Percentiles rank a stretch among this genome's conserved stretches.
Conservation (phyloP, 2,113 vertebrate genomes). For the Riparia riparia region DNA sequence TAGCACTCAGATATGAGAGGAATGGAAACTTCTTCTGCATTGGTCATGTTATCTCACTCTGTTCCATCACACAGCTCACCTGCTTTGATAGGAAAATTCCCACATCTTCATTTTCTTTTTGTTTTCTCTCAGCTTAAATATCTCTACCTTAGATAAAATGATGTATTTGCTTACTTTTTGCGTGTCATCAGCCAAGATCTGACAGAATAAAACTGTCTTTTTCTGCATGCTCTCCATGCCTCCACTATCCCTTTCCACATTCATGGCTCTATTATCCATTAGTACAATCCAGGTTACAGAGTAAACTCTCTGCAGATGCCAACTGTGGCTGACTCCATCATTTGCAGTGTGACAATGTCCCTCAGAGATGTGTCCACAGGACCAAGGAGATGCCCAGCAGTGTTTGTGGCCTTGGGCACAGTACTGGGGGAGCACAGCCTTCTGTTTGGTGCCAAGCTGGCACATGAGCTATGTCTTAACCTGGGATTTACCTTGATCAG, state of each 20-base stretch:
- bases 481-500: neutral
- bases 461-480: neutral
- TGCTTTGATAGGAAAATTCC: neutral
- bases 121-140: neutral
- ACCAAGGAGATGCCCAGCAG: neutral
- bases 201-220: neutral
- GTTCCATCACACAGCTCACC: neutral
- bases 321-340: neutral
- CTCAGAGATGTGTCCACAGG: neutral
- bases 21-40: neutral
- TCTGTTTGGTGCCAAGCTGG: neutral
- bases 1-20: neutral
- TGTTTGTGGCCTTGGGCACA: neutral
- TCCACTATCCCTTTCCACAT: neutral
- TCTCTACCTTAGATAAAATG: neutral
- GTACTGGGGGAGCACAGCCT: neutral
- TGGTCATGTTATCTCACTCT: neutral
- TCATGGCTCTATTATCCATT: neutral
- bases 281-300: neutral
- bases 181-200: neutral
- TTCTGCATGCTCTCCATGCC: neutral
- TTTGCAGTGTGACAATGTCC: neutral
- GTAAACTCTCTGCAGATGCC: neutral
- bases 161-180: neutral
- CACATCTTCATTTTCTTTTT: neutral